Conservation (phyloP, 1,140 invertebrate species). For the Brachionus sp. region DNA sequence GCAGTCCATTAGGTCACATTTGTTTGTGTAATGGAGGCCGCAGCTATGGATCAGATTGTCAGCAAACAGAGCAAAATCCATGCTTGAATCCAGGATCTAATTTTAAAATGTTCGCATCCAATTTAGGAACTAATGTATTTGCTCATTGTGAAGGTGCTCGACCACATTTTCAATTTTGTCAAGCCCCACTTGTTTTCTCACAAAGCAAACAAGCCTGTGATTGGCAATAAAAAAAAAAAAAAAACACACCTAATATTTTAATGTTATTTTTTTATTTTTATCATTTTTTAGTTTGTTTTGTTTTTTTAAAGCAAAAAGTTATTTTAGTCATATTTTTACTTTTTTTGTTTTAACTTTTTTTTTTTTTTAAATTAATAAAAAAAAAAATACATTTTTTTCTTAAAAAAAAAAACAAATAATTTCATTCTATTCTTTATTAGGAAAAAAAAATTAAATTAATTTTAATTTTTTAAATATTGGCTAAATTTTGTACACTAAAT, state of each 20-base stretch:
- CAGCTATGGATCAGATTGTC: not conserved
- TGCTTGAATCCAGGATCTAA: not conserved
- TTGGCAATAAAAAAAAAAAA: no score
- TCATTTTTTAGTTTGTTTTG: conserved; percentile 1
- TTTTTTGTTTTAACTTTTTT: not conserved
- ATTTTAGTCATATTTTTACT: not conserved
- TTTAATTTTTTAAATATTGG: no score
- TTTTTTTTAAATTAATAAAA: not conserved
- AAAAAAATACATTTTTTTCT: not conserved
- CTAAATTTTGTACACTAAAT: no score
- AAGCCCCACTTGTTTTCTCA: conserved; percentile 22
- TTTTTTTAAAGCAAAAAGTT: conserved; percentile 18
- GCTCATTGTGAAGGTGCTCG: conserved; percentile 39
- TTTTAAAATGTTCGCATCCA: conserved; percentile 25
- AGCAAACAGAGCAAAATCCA: not conserved
- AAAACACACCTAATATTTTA: not conserved
- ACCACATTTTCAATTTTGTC: conserved; percentile 41
- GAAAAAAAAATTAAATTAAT: no score
- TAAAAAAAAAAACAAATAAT: no score
- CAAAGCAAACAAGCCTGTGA: conserved; percentile 3
- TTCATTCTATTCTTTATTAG: no score
- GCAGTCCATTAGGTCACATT: not conserved
- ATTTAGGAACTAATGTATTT: not conserved
- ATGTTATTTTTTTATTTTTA: conserved; percentile 8
- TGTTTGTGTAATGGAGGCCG: conserved; percentile 39